Evolutionary conservation across 1,140 invertebrate genomes (phyloP).

Genomic region (Drosophila prosaltans): DNA sequence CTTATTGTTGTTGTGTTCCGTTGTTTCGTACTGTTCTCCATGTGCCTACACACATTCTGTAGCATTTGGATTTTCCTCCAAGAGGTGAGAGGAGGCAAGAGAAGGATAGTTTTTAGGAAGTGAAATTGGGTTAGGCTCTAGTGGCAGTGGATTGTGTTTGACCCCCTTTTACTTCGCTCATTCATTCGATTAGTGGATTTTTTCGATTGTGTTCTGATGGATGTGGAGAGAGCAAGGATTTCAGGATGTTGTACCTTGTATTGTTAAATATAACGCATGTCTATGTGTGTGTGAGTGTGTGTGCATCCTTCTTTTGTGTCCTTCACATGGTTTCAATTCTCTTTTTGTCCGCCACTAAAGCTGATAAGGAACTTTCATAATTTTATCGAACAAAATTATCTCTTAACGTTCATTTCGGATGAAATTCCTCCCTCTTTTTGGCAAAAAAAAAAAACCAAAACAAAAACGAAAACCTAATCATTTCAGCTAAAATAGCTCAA

Average conservation of each 20-base stretch:
- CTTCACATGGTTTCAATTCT: background rate
- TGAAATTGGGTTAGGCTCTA: slow-evolving; percentile 2
- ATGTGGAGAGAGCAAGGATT: slow-evolving; percentile 20
- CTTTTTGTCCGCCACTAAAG: background rate
- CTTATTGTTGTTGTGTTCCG: slow-evolving; percentile 20
- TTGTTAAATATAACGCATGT: background rate
- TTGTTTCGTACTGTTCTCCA: background rate
- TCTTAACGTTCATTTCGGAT: background rate
- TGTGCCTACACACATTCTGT: slow-evolving; percentile 20
- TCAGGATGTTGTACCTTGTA: slow-evolving; percentile 10
- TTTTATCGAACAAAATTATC: slow-evolving; percentile 4
- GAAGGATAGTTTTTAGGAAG: background rate
- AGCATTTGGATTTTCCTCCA: background rate
- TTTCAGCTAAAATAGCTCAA: slow-evolving; percentile 9
- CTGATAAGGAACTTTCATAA: slow-evolving; percentile 1
- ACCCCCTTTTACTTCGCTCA: slow-evolving; percentile 27
- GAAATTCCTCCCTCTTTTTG: background rate
- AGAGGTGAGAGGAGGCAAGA: too few species aligned
- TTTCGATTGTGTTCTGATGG: slow-evolving; percentile 48
- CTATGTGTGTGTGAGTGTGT: background rate
- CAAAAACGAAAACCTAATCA: slow-evolving; percentile 11
- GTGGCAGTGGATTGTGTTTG: slow-evolving; percentile 11
- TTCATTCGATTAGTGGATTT: slow-evolving; percentile 50
- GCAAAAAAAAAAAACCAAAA: background rate
- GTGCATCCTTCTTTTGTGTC: background rate